Conservation (phyloP, 2,113 vertebrate species). For the Etia nguti region DNA sequence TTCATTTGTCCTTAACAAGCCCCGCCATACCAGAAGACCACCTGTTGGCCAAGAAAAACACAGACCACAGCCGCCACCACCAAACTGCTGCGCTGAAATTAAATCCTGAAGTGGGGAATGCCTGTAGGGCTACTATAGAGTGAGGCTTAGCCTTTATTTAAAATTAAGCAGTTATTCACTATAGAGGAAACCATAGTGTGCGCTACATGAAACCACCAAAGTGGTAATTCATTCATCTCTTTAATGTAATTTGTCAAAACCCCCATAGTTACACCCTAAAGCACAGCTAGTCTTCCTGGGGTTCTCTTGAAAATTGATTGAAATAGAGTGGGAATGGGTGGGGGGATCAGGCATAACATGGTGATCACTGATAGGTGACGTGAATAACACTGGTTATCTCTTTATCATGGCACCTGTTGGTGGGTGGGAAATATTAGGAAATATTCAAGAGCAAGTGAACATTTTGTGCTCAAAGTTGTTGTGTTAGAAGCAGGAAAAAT, state of each 20-base stretch:
- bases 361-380: not conserved
- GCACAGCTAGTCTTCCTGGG: not conserved
- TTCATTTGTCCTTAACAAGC: slow-evolving; percentile 23
- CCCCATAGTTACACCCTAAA: not conserved
- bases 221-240: not conserved
- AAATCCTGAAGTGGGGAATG: not conserved
- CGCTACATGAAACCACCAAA: not conserved
- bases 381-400: not conserved
- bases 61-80: not conserved
- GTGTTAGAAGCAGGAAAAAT: not conserved
- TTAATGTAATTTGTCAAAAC: not conserved
- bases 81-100: not conserved
- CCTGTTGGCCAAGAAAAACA: slow-evolving; percentile 24
- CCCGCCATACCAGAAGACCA: slow-evolving; percentile 12
- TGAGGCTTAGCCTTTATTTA: not conserved
- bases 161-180: not conserved
- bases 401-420: not conserved
- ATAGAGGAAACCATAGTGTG: not conserved
- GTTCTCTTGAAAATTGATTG: not conserved
- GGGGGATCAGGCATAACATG: not conserved
- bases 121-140: not conserved
- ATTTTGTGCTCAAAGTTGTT: not conserved
- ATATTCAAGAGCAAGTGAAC: not conserved
- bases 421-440: not conserved
- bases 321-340: not conserved